Conservation (phyloP, 1,140 invertebrate genomes). For the Ctenoplectra terminalis region DNA sequence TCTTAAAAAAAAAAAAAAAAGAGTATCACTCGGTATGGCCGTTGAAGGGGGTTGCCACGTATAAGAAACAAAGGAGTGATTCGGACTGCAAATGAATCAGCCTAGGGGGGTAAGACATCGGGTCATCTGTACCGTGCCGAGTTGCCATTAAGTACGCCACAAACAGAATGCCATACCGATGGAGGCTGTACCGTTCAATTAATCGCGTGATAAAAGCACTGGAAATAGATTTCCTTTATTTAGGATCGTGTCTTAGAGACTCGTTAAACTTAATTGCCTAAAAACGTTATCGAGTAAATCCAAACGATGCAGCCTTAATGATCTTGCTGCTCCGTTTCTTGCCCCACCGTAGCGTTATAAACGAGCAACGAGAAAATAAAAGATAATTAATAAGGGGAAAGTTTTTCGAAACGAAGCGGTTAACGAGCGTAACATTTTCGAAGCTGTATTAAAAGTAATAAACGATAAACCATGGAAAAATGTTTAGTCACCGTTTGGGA, state of each 20-base stretch:
- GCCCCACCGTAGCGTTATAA: no score
- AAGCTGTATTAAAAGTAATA: no score
- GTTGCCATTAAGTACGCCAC: conserved; percentile 63
- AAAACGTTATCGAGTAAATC: conserved; percentile 19
- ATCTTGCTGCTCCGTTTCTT: not conserved
- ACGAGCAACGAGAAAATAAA: not conserved
- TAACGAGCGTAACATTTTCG: not conserved
- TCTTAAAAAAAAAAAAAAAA: no score
- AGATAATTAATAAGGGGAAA: not conserved
- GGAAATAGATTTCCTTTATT: conserved; percentile 37
- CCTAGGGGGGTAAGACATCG: conserved; percentile 34
- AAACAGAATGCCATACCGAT: conserved; percentile 56
- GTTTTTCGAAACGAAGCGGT: not conserved
- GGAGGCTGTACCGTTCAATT: conserved; percentile 65
- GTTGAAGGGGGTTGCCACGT: conserved; percentile 22
- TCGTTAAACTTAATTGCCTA: not conserved
- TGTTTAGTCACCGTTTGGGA: no score
- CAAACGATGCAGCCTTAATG: not conserved
- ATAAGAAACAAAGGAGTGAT: conserved; percentile 43
- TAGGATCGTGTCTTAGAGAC: conserved; percentile 11
- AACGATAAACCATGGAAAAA: no score
- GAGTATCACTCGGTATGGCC: conserved; percentile 37
- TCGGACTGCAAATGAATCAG: conserved; percentile 53
- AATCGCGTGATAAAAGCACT: conserved; percentile 54
- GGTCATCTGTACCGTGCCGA: conserved; percentile 62